Conservation (phyloP, 2,113 vertebrate genomes). For the Equus przewalskii region DNA sequence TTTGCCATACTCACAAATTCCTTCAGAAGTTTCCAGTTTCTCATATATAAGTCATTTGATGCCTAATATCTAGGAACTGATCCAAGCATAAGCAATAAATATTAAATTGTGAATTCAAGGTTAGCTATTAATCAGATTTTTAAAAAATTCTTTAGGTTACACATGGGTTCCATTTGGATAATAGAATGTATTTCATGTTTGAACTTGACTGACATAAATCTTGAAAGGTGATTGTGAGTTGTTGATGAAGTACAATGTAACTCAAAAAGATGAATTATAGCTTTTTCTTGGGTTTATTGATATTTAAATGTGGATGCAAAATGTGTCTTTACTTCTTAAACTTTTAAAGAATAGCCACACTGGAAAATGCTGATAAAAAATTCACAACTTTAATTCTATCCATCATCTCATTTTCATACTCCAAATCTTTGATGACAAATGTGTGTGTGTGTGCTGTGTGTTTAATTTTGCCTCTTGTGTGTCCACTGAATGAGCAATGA, state of each 20-base stretch:
- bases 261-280: conserved; percentile 7
- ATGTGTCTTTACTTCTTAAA: not conserved
- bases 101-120: conserved; percentile 38
- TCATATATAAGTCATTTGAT: not conserved
- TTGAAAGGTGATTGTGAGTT: conserved; percentile 40
- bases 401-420: not conserved
- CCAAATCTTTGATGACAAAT: not conserved
- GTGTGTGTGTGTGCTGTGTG: not conserved
- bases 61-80: not conserved
- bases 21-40: not conserved
- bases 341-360: not conserved
- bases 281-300: not conserved
- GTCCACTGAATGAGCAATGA: not conserved
- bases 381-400: not conserved
- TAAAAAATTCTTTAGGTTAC: not conserved
- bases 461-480: not conserved
- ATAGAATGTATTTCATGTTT: conserved; percentile 31
- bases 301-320: not conserved
- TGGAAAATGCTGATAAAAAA: not conserved
- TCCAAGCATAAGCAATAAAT: conserved; percentile 25
- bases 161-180: not conserved
- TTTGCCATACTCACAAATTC: not conserved
- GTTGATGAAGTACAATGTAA: not conserved
- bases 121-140: not conserved
- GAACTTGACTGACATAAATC: not conserved